Conservation (phyloP, 1,140 invertebrate species). For the Chironomus tepperi region DNA sequence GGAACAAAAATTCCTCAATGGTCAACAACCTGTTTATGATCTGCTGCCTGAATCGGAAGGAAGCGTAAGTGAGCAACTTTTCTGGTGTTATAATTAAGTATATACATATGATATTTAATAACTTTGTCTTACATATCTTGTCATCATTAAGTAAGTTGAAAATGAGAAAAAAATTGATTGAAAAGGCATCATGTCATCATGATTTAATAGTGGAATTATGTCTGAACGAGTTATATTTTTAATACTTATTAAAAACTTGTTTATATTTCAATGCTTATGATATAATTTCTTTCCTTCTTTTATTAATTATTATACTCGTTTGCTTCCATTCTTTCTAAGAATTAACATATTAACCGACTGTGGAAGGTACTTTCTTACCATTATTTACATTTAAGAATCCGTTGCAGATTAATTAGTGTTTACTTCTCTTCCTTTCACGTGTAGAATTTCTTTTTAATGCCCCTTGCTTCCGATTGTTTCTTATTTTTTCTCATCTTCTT, state of each 20-base stretch:
- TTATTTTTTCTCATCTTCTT: neutral
- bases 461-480: conserved; percentile 11
- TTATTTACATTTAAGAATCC: neutral
- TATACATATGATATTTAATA: neutral
- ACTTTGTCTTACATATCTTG: neutral
- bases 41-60: neutral
- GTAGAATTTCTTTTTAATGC: conserved; percentile 13
- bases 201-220: neutral
- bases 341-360: conserved; percentile 18
- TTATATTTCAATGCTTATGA: neutral
- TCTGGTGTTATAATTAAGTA: conserved; percentile 7
- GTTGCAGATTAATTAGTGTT: neutral
- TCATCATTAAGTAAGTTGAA: neutral
- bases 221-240: conserved; percentile 7
- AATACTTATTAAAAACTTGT: neutral
- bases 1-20: no score
- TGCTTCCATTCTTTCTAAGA: conserved; percentile 11
- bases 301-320: neutral
- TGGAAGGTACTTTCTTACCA: neutral
- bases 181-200: neutral
- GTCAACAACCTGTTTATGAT: no score
- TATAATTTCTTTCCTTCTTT: neutral
- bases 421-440: neutral
- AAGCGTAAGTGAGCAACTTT: neutral
- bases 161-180: neutral